Base-by-base conservation (phyloP, 2,888 invertebrate genomes). In the Lymantria dispar region DNA sequence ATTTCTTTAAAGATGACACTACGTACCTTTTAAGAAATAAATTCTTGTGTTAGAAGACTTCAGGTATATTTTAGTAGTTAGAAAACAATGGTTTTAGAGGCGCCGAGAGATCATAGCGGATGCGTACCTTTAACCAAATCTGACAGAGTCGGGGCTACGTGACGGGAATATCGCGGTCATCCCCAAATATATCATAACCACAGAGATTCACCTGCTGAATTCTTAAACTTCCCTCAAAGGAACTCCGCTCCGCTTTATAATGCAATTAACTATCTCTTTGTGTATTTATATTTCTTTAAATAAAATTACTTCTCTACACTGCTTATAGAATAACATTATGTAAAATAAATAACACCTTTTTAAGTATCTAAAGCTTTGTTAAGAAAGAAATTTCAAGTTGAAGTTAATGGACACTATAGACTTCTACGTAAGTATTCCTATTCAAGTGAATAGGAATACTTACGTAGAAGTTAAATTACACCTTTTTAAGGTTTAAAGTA, bases 101-200 rank as follows among this genome's bases (percentile, higher is more conserved):
- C 45, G 39, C 22, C 37, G 48, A 54, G 50, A 61, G 62, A 68
- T 65, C 62, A 64, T 58, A 60, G 56, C 63, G 68, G 69, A 71
- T 62, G 65, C 65, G 63, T 75, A 79, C 76, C 76, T 78, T 74
- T 68, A 66, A 71, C 79, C 75, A 80, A 80, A 84, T 85, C 80
- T 84, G 79, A 80, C 78, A 81, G 79, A 79, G 80, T 74, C 77
- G 72, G 67, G 68, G 57, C 62, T 58, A 86, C 89, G 88, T 88
- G 88, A 85, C 74, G 49, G 55, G 85, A 86, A 87, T 87, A 54
- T 52, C 45, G 52, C 60, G 73, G 78, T 74, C 74, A 74, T 61
- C 60, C 64, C 71, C 71, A 69, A 72, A 73, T 76, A 76, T 83
- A 84, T 82, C 78, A 83, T 85, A 85, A 83, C 83, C 77, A 74